Percentiles rank a stretch among this genome's conserved stretches.
phyloP scores from a whole-genome alignment of 2,113 vertebrate genomes.

The Macroglossus sobrinus region DNA sequence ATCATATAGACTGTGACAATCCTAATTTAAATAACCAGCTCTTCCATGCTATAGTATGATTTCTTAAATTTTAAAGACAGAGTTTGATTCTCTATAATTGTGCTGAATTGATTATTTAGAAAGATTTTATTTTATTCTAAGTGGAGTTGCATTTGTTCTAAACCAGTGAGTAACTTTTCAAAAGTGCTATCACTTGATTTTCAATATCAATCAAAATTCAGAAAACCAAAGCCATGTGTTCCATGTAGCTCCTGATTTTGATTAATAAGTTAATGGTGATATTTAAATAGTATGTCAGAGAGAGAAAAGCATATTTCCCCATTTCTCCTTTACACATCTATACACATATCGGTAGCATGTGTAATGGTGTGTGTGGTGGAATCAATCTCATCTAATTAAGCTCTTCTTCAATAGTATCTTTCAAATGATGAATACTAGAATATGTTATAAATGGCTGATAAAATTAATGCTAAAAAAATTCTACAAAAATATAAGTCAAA shows the following conservation, averaged over 20 bases:
- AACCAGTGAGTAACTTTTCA: conserved; percentile 55
- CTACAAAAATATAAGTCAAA: neutral
- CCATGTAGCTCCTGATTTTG: neutral
- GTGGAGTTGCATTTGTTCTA: conserved; percentile 36
- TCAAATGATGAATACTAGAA: conserved; percentile 31
- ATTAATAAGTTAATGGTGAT: conserved; percentile 56
- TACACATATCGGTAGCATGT: neutral
- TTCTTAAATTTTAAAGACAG: conserved; percentile 40
- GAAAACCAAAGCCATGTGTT: conserved; percentile 35
- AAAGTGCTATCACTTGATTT: conserved; percentile 47
- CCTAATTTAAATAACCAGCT: conserved; percentile 47
- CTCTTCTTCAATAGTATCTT: conserved; percentile 23
- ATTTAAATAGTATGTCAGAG: conserved; percentile 44
- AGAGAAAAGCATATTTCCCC: neutral
- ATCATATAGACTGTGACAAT: neutral
- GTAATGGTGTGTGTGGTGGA: conserved; percentile 1
- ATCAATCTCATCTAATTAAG: conserved; percentile 49
- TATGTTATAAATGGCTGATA: conserved; percentile 23
- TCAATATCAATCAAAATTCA: conserved; percentile 55
- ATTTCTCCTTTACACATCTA: neutral
- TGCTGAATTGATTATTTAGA: conserved; percentile 49
- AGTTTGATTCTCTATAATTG: conserved; percentile 39
- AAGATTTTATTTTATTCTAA: conserved; percentile 58
- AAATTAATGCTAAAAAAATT: conserved; percentile 32
- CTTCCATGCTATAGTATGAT: neutral